A percentile compares a stretch with the other conserved stretches of the same genome.
Evolutionary conservation across 1,140 invertebrate genomes (phyloP).

Genomic region (Stenopsyche tienmushanensis): DNA sequence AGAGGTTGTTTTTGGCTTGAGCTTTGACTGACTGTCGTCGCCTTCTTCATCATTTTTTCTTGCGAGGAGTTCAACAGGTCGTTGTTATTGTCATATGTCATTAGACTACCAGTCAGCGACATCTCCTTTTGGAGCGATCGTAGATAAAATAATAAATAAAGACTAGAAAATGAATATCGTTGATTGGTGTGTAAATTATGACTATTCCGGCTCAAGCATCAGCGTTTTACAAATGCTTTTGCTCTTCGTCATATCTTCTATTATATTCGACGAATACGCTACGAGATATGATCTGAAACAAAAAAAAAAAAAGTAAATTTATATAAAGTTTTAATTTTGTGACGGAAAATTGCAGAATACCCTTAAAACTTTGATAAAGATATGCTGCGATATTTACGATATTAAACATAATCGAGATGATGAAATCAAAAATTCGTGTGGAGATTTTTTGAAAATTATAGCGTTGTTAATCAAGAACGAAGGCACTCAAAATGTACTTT

Average conservation of each 20-base stretch:
- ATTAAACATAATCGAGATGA: too few relatives aligned
- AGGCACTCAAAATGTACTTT: too few relatives aligned
- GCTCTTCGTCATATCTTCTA: not conserved
- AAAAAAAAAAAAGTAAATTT: not conserved
- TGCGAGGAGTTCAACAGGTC: slow-evolving; percentile 37
- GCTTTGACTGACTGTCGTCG: slow-evolving; percentile 28
- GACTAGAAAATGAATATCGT: slow-evolving; percentile 7
- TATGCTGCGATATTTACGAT: too few relatives aligned
- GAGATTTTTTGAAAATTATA: too few relatives aligned
- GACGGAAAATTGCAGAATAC: not conserved
- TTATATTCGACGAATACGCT: too few relatives aligned
- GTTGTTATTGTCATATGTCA: slow-evolving; percentile 41
- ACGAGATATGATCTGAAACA: not conserved
- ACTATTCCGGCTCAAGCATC: slow-evolving; percentile 18
- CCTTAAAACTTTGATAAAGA: too few relatives aligned
- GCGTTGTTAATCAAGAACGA: too few relatives aligned
- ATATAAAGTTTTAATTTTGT: not conserved
- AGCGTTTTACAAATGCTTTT: not conserved
- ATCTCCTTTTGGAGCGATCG: slow-evolving; percentile 20
- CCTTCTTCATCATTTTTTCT: slow-evolving; percentile 35
- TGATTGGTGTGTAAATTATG: not conserved
- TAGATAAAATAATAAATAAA: not conserved
- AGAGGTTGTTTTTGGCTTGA: slow-evolving; percentile 36
- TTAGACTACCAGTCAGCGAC: slow-evolving; percentile 37
- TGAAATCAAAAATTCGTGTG: too few relatives aligned